phyloP scores from a whole-genome alignment of 2,113 vertebrate genomes.

The Callipepla californica region DNA sequence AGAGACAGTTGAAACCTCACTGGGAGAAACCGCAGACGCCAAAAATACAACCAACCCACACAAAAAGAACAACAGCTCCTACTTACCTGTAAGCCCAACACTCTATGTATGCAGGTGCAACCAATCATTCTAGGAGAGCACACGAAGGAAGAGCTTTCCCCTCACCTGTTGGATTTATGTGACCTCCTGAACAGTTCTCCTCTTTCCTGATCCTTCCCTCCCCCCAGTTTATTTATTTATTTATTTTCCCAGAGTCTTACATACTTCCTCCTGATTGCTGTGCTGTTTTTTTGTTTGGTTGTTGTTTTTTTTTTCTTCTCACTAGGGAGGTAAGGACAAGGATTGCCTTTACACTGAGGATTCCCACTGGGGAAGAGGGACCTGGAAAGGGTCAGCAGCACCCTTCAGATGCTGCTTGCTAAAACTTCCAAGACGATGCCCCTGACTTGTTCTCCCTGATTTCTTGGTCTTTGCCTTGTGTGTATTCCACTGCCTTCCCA shows the following conservation, averaged over 20 bases:
- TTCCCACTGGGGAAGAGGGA: background rate
- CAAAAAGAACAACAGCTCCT: background rate
- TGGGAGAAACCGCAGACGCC: accelerated
- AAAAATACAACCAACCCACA: background rate
- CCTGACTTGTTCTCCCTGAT: background rate
- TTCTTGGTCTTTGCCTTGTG: background rate
- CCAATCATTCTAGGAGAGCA: background rate
- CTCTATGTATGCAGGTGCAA: background rate
- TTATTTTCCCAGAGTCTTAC: background rate
- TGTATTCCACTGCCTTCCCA: background rate
- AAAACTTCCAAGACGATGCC: background rate
- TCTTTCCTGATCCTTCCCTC: background rate
- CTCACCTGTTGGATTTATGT: background rate
- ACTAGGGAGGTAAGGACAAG: background rate
- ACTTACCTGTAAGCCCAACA: background rate
- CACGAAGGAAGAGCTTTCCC: background rate
- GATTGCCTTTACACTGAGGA: background rate
- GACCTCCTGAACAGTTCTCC: background rate
- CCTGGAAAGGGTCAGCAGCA: background rate
- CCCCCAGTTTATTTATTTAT: background rate
- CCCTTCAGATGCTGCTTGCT: background rate
- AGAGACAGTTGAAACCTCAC: background rate
- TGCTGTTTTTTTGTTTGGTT: no score
- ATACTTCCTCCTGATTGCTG: background rate
- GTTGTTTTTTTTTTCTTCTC: no score